Conservation (phyloP, 2,888 invertebrate species). For the Cactoblastis cactorum region DNA sequence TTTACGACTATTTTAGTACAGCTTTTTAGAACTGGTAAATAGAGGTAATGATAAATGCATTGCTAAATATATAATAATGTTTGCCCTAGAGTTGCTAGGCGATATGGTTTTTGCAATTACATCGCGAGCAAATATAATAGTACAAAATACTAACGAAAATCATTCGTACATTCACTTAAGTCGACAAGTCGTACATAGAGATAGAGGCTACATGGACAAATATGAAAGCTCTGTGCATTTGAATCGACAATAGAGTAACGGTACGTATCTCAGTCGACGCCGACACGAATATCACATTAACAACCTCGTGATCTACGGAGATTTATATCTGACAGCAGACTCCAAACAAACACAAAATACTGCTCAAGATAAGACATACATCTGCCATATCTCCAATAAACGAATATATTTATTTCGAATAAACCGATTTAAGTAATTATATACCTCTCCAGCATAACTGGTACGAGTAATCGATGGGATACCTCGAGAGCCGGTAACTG, state of each 20-base stretch:
- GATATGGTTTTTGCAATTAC: background rate
- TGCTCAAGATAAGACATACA: conserved; percentile 13
- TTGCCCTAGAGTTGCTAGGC: conserved; percentile 6
- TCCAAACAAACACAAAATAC: conserved; percentile 35
- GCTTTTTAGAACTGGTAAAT: conserved; percentile 3
- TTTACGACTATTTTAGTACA: conserved; percentile 10
- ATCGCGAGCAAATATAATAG: background rate
- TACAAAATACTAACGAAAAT: background rate
- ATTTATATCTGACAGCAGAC: conserved; percentile 69
- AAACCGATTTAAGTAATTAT: background rate
- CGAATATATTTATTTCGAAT: background rate
- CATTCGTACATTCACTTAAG: background rate
- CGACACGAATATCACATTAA: conserved; percentile 77
- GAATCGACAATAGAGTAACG: conserved; percentile 75
- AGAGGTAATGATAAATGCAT: conserved; percentile 5
- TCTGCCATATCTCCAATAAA: background rate
- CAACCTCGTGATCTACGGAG: conserved; percentile 72
- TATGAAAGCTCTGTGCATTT: conserved; percentile 66
- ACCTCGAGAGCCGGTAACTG: conserved; percentile 21
- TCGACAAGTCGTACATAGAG: conserved; percentile 41
- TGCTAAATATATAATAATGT: background rate
- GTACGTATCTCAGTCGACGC: conserved; percentile 60
- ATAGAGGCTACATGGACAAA: conserved; percentile 61
- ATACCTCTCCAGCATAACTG: conserved; percentile 7
- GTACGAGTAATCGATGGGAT: conserved; percentile 16